Evolutionary conservation across 1,140 invertebrate species (phyloP).

Genomic region (Pygmarrhopalites habei): DNA sequence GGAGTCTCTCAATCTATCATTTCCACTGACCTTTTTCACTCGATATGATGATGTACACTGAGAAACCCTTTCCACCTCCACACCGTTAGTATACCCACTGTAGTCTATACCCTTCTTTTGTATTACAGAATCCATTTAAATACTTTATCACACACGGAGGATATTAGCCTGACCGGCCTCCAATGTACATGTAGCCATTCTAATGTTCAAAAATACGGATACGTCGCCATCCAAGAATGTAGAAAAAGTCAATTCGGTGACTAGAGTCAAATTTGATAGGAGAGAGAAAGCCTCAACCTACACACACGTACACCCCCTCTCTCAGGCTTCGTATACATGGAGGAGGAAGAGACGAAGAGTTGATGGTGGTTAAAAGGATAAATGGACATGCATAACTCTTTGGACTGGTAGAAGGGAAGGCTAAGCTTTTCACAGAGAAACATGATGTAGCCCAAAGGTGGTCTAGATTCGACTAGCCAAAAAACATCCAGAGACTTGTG

Average conservation of each 20-base stretch:
- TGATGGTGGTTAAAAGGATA: background rate
- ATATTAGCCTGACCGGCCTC: no score
- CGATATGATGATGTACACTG: background rate
- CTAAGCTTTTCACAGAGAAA: background rate
- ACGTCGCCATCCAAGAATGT: no score
- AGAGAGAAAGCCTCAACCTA: no score
- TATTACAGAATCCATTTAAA: background rate
- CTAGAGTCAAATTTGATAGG: no score
- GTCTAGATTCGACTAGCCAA: constrained; percentile 1
- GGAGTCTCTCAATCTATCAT: background rate
- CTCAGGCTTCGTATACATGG: background rate
- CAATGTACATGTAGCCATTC: no score
- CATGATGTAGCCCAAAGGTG: constrained; percentile 7
- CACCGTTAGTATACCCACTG: background rate
- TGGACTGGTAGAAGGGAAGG: background rate
- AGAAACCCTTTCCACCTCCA: background rate
- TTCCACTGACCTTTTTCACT: constrained; percentile 2
- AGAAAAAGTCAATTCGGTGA: no score
- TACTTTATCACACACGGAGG: background rate
- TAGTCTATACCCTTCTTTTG: background rate
- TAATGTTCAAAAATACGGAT: no score
- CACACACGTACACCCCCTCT: background rate
- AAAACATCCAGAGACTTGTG: background rate
- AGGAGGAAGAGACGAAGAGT: background rate
- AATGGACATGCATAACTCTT: background rate